A percentile compares a stretch with the other conserved stretches of the same genome.
Evolutionary conservation across 2,113 vertebrate species (phyloP).

Genomic region (Paradoxurus hermaphroditus): DNA sequence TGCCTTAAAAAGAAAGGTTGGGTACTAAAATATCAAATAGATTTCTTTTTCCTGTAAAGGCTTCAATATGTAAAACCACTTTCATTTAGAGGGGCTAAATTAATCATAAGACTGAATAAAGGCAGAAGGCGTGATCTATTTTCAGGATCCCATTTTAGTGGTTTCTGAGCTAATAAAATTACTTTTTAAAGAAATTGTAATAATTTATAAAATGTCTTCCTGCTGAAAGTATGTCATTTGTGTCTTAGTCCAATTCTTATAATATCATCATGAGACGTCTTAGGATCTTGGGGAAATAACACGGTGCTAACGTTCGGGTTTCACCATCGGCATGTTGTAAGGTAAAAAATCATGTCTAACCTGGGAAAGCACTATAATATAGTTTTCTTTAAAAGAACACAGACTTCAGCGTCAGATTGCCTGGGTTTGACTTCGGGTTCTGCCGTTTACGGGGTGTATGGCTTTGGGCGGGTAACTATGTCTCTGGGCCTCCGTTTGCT

Average conservation of each 20-base stretch:
- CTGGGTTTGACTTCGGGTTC: neutral
- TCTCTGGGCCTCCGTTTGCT: neutral
- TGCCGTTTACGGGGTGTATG: neutral
- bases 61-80: constrained; percentile 61
- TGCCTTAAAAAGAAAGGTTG: constrained; percentile 55
- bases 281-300: neutral
- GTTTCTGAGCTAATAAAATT: constrained; percentile 71
- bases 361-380: neutral
- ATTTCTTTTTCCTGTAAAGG: constrained; percentile 50
- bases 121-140: constrained; percentile 47
- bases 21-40: constrained; percentile 50
- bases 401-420: neutral
- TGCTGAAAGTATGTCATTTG: constrained; percentile 41
- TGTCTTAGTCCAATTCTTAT: constrained; percentile 25
- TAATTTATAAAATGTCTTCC: constrained; percentile 69
- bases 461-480: neutral
- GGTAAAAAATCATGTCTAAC: neutral
- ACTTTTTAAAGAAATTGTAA: constrained; percentile 69
- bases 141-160: constrained; percentile 68
- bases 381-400: neutral
- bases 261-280: neutral
- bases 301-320: neutral
- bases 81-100: constrained; percentile 56
- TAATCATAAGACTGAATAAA: constrained; percentile 62
- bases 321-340: neutral